A percentile compares a stretch with the other conserved stretches of the same genome.
These are phyloP conservation scores for Natator depressus DNA, from an alignment of 2,113 vertebrate species.

Conservation along the genomic window DNA sequence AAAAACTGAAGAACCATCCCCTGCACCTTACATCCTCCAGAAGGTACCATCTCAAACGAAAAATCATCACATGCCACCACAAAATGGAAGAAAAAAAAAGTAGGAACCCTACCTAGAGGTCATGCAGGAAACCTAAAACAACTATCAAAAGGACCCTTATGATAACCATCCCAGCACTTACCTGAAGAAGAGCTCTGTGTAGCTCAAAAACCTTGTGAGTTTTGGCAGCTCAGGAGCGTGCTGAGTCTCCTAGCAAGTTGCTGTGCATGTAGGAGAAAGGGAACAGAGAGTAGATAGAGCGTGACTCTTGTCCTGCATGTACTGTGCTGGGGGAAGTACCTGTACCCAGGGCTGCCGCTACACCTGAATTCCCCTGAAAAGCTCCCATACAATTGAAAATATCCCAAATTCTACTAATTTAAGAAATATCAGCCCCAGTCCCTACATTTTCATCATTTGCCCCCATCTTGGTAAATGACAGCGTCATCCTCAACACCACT, in stretches of 20 bases:
- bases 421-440: background rate
- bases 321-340: background rate
- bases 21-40: background rate
- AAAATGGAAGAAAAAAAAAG: too few relatives aligned
- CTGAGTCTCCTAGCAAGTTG: background rate
- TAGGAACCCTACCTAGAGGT: too few relatives aligned
- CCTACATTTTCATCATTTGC: background rate
- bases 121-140: too few relatives aligned
- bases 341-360: accelerated
- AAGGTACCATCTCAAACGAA: background rate
- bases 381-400: background rate
- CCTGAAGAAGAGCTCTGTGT: too few relatives aligned
- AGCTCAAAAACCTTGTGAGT: background rate
- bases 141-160: too few relatives aligned
- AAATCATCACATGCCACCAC: too few relatives aligned
- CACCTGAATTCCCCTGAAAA: background rate
- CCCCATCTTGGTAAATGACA: background rate
- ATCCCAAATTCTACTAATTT: background rate
- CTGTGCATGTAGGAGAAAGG: background rate
- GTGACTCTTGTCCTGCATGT: background rate
- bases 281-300: background rate
- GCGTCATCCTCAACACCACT: background rate
- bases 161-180: too few relatives aligned
- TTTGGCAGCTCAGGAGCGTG: background rate
- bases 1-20: background rate